These are phyloP conservation scores for Heterodera carotae DNA, from an alignment of 1,140 invertebrate genomes.

Conservation along the genomic window DNA sequence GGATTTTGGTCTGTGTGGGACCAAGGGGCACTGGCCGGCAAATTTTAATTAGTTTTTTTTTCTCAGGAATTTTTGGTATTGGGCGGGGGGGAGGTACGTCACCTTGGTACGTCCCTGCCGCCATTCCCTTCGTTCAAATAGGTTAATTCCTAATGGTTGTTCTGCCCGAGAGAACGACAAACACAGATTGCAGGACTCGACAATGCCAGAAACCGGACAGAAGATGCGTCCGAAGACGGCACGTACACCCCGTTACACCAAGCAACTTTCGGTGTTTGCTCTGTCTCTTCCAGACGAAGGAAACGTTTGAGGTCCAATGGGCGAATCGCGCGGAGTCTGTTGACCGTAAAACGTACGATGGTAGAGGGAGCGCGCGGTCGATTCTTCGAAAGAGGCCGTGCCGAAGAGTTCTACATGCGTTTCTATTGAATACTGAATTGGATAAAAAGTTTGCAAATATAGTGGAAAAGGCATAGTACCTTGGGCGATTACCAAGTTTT, in stretches of 20 bases:
- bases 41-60: too few species aligned
- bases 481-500: too few species aligned
- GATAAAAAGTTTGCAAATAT: too few species aligned
- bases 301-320: constrained; percentile 3
- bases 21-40: too few species aligned
- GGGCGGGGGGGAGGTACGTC: not conserved
- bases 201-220: not conserved
- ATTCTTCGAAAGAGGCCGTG: not conserved
- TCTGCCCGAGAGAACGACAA: not conserved
- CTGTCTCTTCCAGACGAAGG: constrained; percentile 11
- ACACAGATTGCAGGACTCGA: not conserved
- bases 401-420: not conserved
- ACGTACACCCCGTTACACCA: not conserved
- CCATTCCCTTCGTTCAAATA: too few species aligned
- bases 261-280: constrained; percentile 7
- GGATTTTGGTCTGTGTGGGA: too few species aligned
- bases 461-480: too few species aligned
- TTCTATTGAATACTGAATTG: too few species aligned
- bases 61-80: too few species aligned
- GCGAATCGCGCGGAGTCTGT: not conserved
- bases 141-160: too few species aligned
- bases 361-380: too few species aligned
- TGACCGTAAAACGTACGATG: not conserved
- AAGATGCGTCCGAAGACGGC: constrained; percentile 21
- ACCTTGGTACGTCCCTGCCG: too few species aligned